Percentiles rank a stretch among this genome's conserved stretches.
phyloP scores from a whole-genome alignment of 2,888 invertebrate genomes.

The Stomorhina lunata region DNA sequence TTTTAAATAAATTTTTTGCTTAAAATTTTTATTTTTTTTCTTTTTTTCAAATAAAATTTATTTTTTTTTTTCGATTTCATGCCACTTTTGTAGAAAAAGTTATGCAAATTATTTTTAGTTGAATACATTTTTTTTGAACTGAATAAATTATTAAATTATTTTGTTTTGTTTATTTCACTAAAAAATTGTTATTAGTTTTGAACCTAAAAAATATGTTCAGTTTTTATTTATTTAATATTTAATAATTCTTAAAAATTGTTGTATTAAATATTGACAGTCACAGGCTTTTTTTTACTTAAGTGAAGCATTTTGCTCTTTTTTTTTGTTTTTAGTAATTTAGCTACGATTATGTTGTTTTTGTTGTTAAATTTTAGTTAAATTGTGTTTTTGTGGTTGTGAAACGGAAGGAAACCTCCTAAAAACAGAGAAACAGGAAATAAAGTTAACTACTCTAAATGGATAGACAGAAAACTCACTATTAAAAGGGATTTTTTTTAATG shows the following conservation, averaged over 20 bases:
- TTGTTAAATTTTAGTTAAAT: not conserved
- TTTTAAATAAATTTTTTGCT: conserved; percentile 20
- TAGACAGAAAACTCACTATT: no score
- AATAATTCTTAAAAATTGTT: conserved; percentile 57
- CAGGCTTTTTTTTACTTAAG: conserved; percentile 73
- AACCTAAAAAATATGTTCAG: conserved; percentile 49
- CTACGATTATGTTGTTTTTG: conserved; percentile 53
- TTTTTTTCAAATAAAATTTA: conserved; percentile 23
- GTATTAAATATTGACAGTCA: conserved; percentile 77
- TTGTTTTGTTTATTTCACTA: conserved; percentile 30
- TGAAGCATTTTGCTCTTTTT: conserved; percentile 70
- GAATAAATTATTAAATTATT: not conserved
- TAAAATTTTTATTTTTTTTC: conserved; percentile 23
- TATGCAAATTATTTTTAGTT: conserved; percentile 47
- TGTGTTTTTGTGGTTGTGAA: no score
- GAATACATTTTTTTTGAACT: not conserved
- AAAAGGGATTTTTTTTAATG: no score
- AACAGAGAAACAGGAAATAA: no score
- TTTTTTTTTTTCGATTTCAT: conserved; percentile 22
- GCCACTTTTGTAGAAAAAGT: conserved; percentile 62
- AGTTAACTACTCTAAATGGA: no score
- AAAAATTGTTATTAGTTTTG: conserved; percentile 51
- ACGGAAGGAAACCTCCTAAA: no score
- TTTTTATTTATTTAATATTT: conserved; percentile 39
- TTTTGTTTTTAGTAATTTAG: conserved; percentile 57